A percentile compares a stretch with the other conserved stretches of the same genome.
Conservation (phyloP, 2,888 invertebrate species). For the Dasysyrphus tricinctus region DNA sequence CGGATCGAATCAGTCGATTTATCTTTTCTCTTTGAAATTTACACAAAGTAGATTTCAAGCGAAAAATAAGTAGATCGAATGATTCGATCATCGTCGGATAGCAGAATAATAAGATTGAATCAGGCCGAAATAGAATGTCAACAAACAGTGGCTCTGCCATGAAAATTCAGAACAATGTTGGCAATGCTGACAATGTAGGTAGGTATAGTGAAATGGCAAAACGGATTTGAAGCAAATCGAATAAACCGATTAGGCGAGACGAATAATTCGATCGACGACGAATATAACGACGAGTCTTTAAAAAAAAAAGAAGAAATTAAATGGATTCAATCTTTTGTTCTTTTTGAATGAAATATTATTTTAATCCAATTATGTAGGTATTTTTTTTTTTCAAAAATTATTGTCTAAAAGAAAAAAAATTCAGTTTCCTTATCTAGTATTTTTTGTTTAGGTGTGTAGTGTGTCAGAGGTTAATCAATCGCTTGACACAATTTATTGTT, state of each 20-base stretch:
- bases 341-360: constrained; percentile 41
- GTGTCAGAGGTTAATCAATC: constrained; percentile 50
- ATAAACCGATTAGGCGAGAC: neutral
- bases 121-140: neutral
- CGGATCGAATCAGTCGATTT: neutral
- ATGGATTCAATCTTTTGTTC: neutral
- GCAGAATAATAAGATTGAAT: neutral
- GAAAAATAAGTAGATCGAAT: neutral
- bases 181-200: neutral
- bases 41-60: neutral
- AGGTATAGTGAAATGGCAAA: neutral
- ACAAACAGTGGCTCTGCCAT: neutral
- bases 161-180: neutral
- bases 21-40: neutral
- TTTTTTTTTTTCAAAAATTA: constrained; percentile 40
- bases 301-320: neutral
- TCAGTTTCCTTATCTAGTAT: constrained; percentile 28
- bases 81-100: neutral
- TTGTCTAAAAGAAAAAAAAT: constrained; percentile 45
- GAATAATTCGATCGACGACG: neutral
- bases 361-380: constrained; percentile 27
- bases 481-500: constrained; percentile 54
- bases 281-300: neutral
- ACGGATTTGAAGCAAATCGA: neutral
- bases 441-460: neutral